phyloP scores from a whole-genome alignment of 1,140 invertebrate species.

The Dendrolimus punctatus region DNA sequence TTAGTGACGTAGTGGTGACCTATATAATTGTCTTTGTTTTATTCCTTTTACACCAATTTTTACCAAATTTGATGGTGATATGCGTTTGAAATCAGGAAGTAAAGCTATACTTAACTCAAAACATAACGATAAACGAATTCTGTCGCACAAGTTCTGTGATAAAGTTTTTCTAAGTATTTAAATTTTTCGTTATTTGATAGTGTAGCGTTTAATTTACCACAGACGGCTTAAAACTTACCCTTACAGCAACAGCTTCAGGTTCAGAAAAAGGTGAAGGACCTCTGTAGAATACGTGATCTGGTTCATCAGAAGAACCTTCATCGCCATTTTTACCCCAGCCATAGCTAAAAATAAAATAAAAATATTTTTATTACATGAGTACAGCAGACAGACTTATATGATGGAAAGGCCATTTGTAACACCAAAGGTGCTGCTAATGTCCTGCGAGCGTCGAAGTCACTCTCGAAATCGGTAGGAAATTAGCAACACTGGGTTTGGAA shows the following conservation, averaged over 20 bases:
- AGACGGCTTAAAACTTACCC: constrained; percentile 22
- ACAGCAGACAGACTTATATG: no score
- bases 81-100: not conserved
- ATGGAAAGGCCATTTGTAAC: no score
- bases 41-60: not conserved
- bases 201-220: not conserved
- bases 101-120: no score
- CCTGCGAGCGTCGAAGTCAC: no score
- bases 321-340: constrained; percentile 79
- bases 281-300: constrained; percentile 89
- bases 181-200: no score
- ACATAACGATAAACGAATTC: no score
- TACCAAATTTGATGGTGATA: not conserved
- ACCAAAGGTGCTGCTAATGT: no score
- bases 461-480: no score
- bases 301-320: constrained; percentile 85
- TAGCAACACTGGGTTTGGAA: no score
- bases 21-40: not conserved
- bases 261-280: constrained; percentile 93
- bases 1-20: no score
- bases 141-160: no score
- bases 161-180: no score
- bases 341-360: constrained; percentile 61
- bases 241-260: constrained; percentile 86
- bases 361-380: constrained; percentile 11